Conservation (phyloP, 2,797 vertebrate genomes). For the Hephaestus fuliginosus region DNA sequence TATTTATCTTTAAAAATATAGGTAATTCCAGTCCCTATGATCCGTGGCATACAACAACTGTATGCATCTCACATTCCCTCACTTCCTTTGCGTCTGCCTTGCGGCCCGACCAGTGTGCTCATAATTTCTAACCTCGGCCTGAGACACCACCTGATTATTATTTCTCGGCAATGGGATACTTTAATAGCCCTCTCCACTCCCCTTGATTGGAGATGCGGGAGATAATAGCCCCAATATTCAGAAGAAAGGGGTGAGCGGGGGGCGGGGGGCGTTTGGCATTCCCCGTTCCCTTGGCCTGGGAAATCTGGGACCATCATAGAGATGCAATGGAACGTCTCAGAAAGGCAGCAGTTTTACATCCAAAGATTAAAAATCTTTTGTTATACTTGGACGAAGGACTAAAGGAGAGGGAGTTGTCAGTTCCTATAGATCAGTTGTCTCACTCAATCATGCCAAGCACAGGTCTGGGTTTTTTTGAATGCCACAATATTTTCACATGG, state of each 20-base stretch:
- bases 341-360: slow-evolving; percentile 34
- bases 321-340: slow-evolving; percentile 59
- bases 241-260: slow-evolving; percentile 38
- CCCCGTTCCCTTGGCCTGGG: slow-evolving; percentile 65
- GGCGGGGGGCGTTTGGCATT: slow-evolving; percentile 37
- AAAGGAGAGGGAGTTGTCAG: slow-evolving; percentile 46
- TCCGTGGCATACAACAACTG: slow-evolving; percentile 65
- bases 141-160: slow-evolving; percentile 84
- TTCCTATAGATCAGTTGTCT: slow-evolving; percentile 51
- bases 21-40: slow-evolving; percentile 48
- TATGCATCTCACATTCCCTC: slow-evolving; percentile 73
- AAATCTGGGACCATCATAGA: slow-evolving; percentile 61
- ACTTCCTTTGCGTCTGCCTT: slow-evolving; percentile 70
- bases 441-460: slow-evolving; percentile 52
- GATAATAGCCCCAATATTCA: slow-evolving; percentile 84
- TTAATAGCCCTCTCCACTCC: slow-evolving; percentile 81
- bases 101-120: slow-evolving; percentile 56
- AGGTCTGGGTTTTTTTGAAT: slow-evolving; percentile 45
- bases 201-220: slow-evolving; percentile 84
- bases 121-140: slow-evolving; percentile 76
- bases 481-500: slow-evolving; percentile 59
- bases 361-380: slow-evolving; percentile 65
- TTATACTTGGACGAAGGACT: slow-evolving; percentile 67
- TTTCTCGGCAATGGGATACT: slow-evolving; percentile 86
- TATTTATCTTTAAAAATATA: slow-evolving; percentile 47